These are phyloP conservation scores for Aleiodes sp. DNA, from an alignment of 1,140 invertebrate genomes.

Conservation along the genomic window DNA sequence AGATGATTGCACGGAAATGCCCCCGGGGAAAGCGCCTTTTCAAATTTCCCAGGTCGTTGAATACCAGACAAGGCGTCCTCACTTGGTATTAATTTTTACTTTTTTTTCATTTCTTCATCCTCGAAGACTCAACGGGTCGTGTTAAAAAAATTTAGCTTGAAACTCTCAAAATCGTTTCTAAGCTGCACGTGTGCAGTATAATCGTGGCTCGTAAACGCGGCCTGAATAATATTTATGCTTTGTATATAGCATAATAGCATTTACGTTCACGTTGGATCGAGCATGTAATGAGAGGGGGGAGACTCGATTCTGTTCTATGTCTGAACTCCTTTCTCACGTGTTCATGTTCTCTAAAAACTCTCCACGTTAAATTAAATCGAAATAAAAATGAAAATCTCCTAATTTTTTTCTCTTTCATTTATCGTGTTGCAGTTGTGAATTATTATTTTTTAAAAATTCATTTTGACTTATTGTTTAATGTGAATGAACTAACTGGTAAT, in stretches of 20 bases:
- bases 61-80: slow-evolving; percentile 23
- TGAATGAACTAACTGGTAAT: slow-evolving; percentile 35
- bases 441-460: neutral
- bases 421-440: neutral
- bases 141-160: too few relatives aligned
- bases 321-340: neutral
- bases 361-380: neutral
- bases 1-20: slow-evolving; percentile 17
- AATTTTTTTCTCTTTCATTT: neutral
- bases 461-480: slow-evolving; percentile 17
- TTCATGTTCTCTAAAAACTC: neutral
- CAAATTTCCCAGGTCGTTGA: slow-evolving; percentile 30
- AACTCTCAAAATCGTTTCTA: neutral
- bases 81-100: neutral
- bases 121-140: too few relatives aligned
- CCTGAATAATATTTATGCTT: slow-evolving; percentile 4
- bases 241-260: slow-evolving; percentile 11
- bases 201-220: slow-evolving; percentile 11
- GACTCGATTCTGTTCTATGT: neutral
- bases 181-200: slow-evolving; percentile 13
- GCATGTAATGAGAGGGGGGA: neutral
- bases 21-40: slow-evolving; percentile 25
- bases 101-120: neutral
- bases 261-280: neutral
- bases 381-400: neutral